phyloP scores from a whole-genome alignment of 2,113 vertebrate species.

The Charina bottae region DNA sequence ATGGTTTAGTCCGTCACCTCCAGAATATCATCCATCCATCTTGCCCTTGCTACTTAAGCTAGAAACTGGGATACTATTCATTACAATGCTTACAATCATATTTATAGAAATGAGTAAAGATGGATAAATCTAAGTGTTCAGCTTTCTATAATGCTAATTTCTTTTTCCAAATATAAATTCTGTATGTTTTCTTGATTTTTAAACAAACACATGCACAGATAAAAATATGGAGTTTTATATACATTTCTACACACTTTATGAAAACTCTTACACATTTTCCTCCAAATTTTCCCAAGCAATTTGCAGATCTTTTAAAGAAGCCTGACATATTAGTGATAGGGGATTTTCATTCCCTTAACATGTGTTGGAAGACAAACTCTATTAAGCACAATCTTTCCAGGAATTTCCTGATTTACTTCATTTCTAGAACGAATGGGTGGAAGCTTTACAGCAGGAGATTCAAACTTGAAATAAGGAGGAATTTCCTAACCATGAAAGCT shows the following conservation, averaged over 20 bases:
- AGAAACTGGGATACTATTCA: not conserved
- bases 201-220: not conserved
- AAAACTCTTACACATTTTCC: not conserved
- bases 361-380: not conserved
- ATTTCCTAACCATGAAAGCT: not conserved
- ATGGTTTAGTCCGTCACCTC: too few relatives aligned
- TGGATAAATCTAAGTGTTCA: not conserved
- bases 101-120: not conserved
- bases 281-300: not conserved
- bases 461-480: not conserved
- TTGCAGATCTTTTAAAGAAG: not conserved
- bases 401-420: not conserved
- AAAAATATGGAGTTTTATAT: not conserved
- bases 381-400: not conserved
- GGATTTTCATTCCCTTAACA: not conserved
- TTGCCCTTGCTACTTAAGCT: not conserved
- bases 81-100: not conserved
- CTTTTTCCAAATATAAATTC: not conserved
- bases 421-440: not conserved
- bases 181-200: not conserved
- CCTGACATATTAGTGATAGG: not conserved
- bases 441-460: not conserved
- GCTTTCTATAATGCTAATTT: not conserved
- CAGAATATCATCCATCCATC: too few relatives aligned
- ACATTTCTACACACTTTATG: not conserved